Conservation (phyloP, 2,797 vertebrate species). For the Tokudaia muenninki region DNA sequence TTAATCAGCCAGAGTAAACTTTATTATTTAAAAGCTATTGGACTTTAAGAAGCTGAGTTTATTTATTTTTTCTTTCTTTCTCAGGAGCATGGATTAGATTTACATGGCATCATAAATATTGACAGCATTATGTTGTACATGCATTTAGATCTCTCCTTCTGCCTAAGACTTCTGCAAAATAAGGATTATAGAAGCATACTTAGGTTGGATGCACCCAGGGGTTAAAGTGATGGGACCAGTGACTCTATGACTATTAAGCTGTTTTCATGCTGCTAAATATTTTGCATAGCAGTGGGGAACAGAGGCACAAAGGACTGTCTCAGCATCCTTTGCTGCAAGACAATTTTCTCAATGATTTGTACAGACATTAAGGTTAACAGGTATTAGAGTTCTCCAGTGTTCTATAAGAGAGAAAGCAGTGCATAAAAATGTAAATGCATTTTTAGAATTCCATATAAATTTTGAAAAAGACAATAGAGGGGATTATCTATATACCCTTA, state of each 20-base stretch:
- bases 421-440: neutral
- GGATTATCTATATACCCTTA: neutral
- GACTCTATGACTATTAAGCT: conserved; percentile 78
- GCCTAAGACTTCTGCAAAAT: conserved; percentile 66
- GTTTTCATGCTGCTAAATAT: conserved; percentile 80
- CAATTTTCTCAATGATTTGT: conserved; percentile 64
- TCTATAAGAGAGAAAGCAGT: conserved; percentile 31
- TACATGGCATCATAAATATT: conserved; percentile 76
- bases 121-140: conserved; percentile 65
- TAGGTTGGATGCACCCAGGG: conserved; percentile 59
- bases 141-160: conserved; percentile 68
- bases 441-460: conserved; percentile 7
- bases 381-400: conserved; percentile 33
- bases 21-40: conserved; percentile 79
- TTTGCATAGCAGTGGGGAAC: conserved; percentile 72
- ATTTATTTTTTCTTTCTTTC: neutral
- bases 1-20: conserved; percentile 83
- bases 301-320: conserved; percentile 44
- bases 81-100: conserved; percentile 62
- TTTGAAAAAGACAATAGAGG: neutral
- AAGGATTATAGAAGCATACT: conserved; percentile 71
- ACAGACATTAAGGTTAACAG: conserved; percentile 63
- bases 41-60: conserved; percentile 69
- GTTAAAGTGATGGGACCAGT: conserved; percentile 69
- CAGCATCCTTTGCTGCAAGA: conserved; percentile 41